Base-by-base conservation (phyloP, 1,140 invertebrate species). In the Colletes latitarsis region DNA sequence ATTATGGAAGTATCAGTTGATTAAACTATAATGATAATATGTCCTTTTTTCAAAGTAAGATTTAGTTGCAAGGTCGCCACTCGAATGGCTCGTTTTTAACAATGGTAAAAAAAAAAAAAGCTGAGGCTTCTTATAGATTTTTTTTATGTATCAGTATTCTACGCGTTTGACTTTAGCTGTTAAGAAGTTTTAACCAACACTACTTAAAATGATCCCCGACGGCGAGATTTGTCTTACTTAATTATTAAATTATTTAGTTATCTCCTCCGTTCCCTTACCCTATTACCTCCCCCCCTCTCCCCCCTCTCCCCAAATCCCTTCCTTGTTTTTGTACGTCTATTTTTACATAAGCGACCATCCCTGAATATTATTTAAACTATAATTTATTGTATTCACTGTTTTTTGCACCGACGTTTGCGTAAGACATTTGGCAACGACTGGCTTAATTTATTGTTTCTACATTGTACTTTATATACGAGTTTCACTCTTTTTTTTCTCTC, bases 71-170 rank as follows among this genome's bases (percentile, higher is more conserved):
- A 89, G 72, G 90, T 84, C 85, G 89, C 89, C 88, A 89, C 86
- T 71, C 77, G 84, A 84, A 84, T 63, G 81, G 82, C 90, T 90
- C 76, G 82, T 88, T 85, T 83, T 68, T 89, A 88, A 90, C 83
- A 85, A 90, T 90, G 85, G 81, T 90, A 82, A 82, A 53, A 30
- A 63, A 55, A n/a, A 63, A 77, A 71, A 76, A 70, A 90, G 89
- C 85, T 85, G 90, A 92, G 89, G 91, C 90, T 90, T 91, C 87
- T 91, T 88, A 86, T 91, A 91, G 86, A 88, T 89, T 86, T 77
- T 74, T 92, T 88, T 82, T 83, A 87, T 88, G 79, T 88, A 87
- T 93, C 92, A 93, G 92, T 93, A 92, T 93, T 93, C 91, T 88
- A 92, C 85, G 89, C 85, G 88, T 90, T 91, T 91, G 88, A 90